A percentile compares a stretch with the other conserved stretches of the same genome.
phyloP scores from a whole-genome alignment of 2,113 vertebrate species.

The Lepus europaeus region DNA sequence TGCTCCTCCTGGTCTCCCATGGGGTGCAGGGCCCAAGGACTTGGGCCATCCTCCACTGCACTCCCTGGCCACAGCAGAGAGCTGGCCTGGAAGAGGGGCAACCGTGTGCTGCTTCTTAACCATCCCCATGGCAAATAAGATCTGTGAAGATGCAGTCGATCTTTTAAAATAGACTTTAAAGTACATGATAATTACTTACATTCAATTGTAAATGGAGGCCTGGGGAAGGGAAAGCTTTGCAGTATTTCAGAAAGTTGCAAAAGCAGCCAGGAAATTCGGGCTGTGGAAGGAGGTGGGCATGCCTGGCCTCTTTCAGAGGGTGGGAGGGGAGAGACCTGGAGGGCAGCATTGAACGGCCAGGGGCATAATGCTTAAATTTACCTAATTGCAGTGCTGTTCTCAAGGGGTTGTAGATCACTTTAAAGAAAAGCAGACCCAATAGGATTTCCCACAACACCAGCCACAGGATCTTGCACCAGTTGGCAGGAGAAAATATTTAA shows the following conservation, averaged over 20 bases:
- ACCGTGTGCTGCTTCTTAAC: too few relatives aligned
- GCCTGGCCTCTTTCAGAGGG: background rate
- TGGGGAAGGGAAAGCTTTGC: background rate
- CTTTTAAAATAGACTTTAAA: background rate
- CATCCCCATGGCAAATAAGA: background rate
- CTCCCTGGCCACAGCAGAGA: too few relatives aligned
- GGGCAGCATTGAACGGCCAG: background rate
- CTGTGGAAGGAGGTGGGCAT: background rate
- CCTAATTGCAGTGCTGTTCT: background rate
- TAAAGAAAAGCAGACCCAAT: background rate
- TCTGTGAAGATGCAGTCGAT: slow-evolving; percentile 33
- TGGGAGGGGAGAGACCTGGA: background rate
- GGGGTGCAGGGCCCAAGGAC: too few relatives aligned
- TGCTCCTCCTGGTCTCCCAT: too few relatives aligned
- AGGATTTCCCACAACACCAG: background rate
- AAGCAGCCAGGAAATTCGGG: background rate
- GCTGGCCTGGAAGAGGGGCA: too few relatives aligned
- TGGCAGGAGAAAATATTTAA: background rate
- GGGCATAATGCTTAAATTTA: background rate
- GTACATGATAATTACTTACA: background rate
- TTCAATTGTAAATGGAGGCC: background rate
- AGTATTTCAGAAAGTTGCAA: background rate
- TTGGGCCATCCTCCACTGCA: too few relatives aligned
- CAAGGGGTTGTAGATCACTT: background rate
- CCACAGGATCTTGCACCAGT: background rate